Evolutionary conservation across 2,888 invertebrate species (phyloP), one percentile per base, ranked within the genome.

Genomic region (Girardia tigrina): DNA sequence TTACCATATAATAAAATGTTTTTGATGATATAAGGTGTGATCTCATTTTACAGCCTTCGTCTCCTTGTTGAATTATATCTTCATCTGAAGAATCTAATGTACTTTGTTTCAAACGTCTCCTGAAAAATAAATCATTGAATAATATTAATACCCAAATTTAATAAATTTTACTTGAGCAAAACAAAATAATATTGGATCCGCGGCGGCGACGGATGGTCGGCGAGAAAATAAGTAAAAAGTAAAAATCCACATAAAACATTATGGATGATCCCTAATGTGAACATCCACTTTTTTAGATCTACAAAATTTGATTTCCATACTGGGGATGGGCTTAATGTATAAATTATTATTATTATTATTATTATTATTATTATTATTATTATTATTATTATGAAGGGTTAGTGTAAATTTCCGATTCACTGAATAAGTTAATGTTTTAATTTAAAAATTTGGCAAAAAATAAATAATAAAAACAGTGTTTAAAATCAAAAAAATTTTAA

Each of bases 1-100:
- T 78, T 78, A 83, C 83, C 78, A 81, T 29, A 77, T 82, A 83
- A 77, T 81, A 83, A 75, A 83, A 82, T 2, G 83, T 83, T 28
- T 81, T 82, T 76, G 83, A 80, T 76, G 83, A 83, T 77, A 83
- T 79, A 75, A 83, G 81, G 27, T 81, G 79, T 8, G 82, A 81
- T 77, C 82, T 82, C 75, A 83, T 79, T 77, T 83, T 83, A 12
- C 83, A 83, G 28, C 79, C 78, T 73, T 81, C 81, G n/a, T 56
- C 56, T 56, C 56, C 56, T 71, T 79, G 77, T 70, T 81, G 80
- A 76, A 80, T 80, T 74, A 80, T 80, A 14, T 80, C 80, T 23
- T 80, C 80, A 0, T 81, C 82, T 0, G 80, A 78, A 6, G 81
- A 81, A n/a, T 81, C 81, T 2, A 81, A 80, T 28, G n/a, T 14